phyloP scores from a whole-genome alignment of 2,113 vertebrate species.

The Periophthalmodon schlosseri region DNA sequence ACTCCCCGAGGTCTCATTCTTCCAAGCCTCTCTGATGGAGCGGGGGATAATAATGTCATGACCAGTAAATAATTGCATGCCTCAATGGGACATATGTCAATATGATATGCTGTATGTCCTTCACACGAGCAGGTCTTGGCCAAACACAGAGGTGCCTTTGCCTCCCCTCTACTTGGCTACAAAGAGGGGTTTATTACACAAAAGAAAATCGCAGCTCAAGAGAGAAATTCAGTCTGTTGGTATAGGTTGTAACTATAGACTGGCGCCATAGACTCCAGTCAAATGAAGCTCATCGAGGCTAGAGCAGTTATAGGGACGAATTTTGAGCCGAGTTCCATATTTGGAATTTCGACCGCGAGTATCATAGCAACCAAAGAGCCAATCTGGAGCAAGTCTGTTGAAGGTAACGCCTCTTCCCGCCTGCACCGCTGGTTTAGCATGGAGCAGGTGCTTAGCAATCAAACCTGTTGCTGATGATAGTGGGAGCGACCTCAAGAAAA shows the following conservation, averaged over 20 bases:
- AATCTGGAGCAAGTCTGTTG: too few species aligned
- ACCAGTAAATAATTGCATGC: slow-evolving; percentile 85
- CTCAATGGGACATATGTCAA: slow-evolving; percentile 83
- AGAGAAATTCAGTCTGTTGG: not conserved
- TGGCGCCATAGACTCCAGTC: too few species aligned
- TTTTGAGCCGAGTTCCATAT: too few species aligned
- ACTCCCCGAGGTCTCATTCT: slow-evolving; percentile 79
- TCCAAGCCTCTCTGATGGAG: slow-evolving; percentile 82
- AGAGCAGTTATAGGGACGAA: too few species aligned
- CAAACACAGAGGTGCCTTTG: slow-evolving; percentile 65
- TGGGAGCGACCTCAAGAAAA: too few species aligned
- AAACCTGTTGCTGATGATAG: too few species aligned
- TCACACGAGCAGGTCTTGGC: slow-evolving; percentile 78
- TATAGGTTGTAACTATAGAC: not conserved
- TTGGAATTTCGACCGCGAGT: too few species aligned
- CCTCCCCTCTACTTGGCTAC: slow-evolving; percentile 22
- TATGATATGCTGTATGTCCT: slow-evolving; percentile 79
- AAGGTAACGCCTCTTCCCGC: too few species aligned
- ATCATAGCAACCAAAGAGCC: too few species aligned
- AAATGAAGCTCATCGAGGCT: too few species aligned
- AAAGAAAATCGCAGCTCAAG: slow-evolving; percentile 17
- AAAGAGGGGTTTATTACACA: slow-evolving; percentile 49
- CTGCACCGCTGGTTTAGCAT: too few species aligned
- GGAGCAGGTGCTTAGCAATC: too few species aligned
- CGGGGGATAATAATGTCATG: slow-evolving; percentile 84